Evolutionary conservation across 64 coral and sea anemone genomes (phyloP), one percentile per base, ranked within the genome.

Genomic region (Montipora efflorescens): DNA sequence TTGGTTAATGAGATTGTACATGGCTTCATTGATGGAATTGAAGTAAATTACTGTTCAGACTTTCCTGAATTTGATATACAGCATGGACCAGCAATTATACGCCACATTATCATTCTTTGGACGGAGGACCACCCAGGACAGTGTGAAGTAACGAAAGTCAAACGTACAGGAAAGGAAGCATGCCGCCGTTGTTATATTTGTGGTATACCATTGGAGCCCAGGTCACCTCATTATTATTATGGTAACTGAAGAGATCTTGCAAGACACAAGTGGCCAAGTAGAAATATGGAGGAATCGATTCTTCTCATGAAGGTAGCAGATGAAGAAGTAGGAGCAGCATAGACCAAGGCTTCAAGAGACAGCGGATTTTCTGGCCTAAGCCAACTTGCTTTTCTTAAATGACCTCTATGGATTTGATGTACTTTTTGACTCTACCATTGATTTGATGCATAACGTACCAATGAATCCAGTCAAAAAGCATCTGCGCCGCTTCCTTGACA

Each of bases 401-500:
- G 22, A 93, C 16, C 91, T 93, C 4, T 93, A 93, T 78, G 91
- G 91, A 47, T 93, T 93, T 88, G 83, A 87, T 93, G 74, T 93
- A 47, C 59, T 93, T 48, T 66, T 59, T 87, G 91, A 93, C 82
- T 87, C 91, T 48, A 62, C 79, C 62, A 87, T 93, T 93, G 91
- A 93, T 67, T 67, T 93, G 7, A 93, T 93, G 82, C 91, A 93
- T 79, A 87, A 87, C 20, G 79, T 93, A 48, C 91, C 82, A n/a
- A 93, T 93, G 91, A 93, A 93, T 87, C 91, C 58, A 78, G 81
- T 93, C 22, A 93, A 93, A 50, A 93, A 93, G 76, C 67, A 87
- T 49, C 74, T 92, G 59, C 61, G 48, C 21, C 92, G 76, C 46
- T 87, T 87, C n/a, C 23, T 93, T 70, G 19, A 87, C 23, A 87